Percentiles rank a stretch among this genome's conserved stretches.
phyloP scores from a whole-genome alignment of 2,888 invertebrate genomes.

The Brenthis hecate region DNA sequence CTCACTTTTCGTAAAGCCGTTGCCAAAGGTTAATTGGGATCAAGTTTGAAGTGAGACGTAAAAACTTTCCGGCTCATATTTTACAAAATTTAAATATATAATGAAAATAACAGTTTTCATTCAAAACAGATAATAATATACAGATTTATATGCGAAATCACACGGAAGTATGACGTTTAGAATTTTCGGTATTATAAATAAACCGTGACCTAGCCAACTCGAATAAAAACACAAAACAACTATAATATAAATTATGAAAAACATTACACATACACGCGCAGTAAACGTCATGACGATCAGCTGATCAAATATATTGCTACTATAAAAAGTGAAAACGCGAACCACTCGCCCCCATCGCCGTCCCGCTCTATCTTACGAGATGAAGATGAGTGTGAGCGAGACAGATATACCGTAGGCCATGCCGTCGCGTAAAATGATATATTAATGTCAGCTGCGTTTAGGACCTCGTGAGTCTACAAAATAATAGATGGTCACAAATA shows the following conservation, averaged over 20 bases:
- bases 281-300: slow-evolving; percentile 81
- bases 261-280: slow-evolving; percentile 73
- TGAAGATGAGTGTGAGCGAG: slow-evolving; percentile 49
- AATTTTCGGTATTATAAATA: slow-evolving; percentile 74
- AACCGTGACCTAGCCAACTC: slow-evolving; percentile 75
- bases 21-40: slow-evolving; percentile 25
- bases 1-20: slow-evolving; percentile 20
- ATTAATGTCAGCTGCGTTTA: slow-evolving; percentile 82
- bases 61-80: slow-evolving; percentile 12
- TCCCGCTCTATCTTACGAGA: slow-evolving; percentile 53
- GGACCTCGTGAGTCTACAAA: slow-evolving; percentile 82
- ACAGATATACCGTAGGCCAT: slow-evolving; percentile 52
- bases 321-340: slow-evolving; percentile 82
- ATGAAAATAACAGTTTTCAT: slow-evolving; percentile 11
- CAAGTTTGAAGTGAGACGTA: slow-evolving; percentile 23
- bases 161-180: slow-evolving; percentile 52
- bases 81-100: not conserved
- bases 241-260: slow-evolving; percentile 80
- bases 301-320: slow-evolving; percentile 83
- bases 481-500: slow-evolving; percentile 83
- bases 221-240: slow-evolving; percentile 66
- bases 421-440: slow-evolving; percentile 81
- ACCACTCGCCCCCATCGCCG: slow-evolving; percentile 64
- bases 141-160: slow-evolving; percentile 48
- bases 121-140: slow-evolving; percentile 3